Conservation (phyloP, 2,888 invertebrate genomes). For the Cryptus armator region DNA sequence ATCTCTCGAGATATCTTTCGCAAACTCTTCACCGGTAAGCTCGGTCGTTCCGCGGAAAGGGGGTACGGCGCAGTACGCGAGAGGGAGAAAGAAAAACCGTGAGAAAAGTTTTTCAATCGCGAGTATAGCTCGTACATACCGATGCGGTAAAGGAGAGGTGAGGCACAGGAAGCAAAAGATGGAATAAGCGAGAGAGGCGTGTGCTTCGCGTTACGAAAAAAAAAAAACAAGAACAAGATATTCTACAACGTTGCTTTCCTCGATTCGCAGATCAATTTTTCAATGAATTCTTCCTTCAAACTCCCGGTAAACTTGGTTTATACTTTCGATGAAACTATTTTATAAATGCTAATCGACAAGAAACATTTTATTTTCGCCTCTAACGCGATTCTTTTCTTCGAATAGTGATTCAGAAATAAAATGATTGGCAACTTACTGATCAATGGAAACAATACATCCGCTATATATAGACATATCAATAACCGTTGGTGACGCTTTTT, state of each 20-base stretch:
- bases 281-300: constrained; percentile 16
- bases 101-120: constrained; percentile 80
- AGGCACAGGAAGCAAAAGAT: constrained; percentile 15
- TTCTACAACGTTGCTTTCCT: constrained; percentile 22
- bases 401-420: no score
- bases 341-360: no score
- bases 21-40: constrained; percentile 61
- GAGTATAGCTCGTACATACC: constrained; percentile 60
- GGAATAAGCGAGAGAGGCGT: constrained; percentile 35
- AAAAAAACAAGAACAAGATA: constrained; percentile 7
- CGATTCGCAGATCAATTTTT: constrained; percentile 38
- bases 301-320: not conserved
- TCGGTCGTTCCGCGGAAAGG: constrained; percentile 62
- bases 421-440: no score
- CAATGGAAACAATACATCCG: no score
- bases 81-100: constrained; percentile 52
- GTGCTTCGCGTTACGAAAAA: constrained; percentile 2
- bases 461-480: no score
- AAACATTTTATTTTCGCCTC: no score
- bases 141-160: not conserved
- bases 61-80: constrained; percentile 4
- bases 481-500: no score
- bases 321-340: not conserved
- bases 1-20: constrained; percentile 75
- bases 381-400: no score